Evolutionary conservation across 2,797 vertebrate genomes (phyloP).

Genomic region (Ara ararauna): DNA sequence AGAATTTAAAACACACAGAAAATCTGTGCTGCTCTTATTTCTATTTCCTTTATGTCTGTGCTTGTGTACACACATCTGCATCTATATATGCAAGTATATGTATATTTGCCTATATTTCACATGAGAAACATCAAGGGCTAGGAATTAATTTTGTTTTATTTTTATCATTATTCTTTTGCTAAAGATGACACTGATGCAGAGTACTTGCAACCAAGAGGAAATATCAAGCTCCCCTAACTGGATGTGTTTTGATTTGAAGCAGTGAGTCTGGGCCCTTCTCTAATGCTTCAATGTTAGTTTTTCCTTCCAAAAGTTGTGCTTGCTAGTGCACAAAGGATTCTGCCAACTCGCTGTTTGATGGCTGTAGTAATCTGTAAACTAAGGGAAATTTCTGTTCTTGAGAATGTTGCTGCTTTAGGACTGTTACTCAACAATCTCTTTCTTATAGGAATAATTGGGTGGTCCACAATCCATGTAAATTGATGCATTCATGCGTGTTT

Average conservation of each 20-base stretch:
- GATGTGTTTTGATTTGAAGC: not conserved
- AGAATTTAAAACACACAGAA: not conserved
- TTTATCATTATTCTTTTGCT: not conserved
- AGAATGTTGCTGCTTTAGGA: not conserved
- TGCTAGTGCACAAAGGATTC: not conserved
- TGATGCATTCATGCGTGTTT: not conserved
- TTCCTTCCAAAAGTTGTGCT: not conserved
- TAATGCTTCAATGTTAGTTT: not conserved
- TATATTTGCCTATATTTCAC: not conserved
- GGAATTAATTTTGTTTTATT: not conserved
- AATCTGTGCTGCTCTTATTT: not conserved
- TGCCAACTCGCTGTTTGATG: not conserved
- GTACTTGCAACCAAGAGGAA: not conserved
- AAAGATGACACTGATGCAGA: not conserved
- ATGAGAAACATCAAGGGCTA: not conserved
- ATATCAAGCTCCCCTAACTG: not conserved
- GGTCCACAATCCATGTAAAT: not conserved
- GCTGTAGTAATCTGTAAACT: not conserved
- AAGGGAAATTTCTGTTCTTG: not conserved
- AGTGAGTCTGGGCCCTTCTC: not conserved
- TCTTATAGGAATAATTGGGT: not conserved
- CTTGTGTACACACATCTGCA: not conserved
- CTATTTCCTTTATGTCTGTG: not conserved
- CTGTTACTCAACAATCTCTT: not conserved
- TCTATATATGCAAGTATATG: not conserved